Base-by-base conservation (phyloP, 2,113 vertebrate species). In the Phainopepla nitens region DNA sequence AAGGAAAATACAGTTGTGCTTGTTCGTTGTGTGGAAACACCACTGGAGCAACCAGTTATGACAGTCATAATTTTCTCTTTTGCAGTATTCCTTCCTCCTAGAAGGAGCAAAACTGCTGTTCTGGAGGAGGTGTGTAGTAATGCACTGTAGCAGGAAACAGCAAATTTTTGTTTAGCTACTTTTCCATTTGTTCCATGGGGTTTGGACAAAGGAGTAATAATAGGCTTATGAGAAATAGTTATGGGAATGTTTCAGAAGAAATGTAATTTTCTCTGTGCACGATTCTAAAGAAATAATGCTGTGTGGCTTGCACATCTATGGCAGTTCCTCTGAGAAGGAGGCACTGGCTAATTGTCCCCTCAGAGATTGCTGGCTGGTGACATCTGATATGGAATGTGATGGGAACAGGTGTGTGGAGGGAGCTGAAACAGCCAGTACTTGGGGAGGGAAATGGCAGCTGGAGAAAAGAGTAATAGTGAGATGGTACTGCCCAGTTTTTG, bases 341-440 rank as follows among this genome's bases (percentile, higher is more conserved):
- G 15, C 21, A 3, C 29, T 57, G 54, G 25, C 17, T 82, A 4
- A 45, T 77, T 77, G 19, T 89, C 9, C 8, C 10, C 15, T 95
- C 62, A 51, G 1, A n/a, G n/a, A 1, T 2, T 72, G 27, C n/a
- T 28, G 5, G 17, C 31, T 54, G n/a, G 24, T 65, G 31, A 5
- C 29, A n/a, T 57, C 25, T 54, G 49, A 31, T 17, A 9, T 12
- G 47, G 56, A 39, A 51, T 33, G n/a, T 12, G 61, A 5, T 41
- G 53, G 11, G 53, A 78, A 27, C 0, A 0, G 13, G 15, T 23
- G 22, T 7, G 2, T 28, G 11, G 8, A 10, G 9, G 18, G 7
- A 70, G 35, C 23, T 71, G 50, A 24, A 47, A 21, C 18, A 72
- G 13, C 7, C 20, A 10, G 4, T 7, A 0, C 0, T 0, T 29